Conservation (phyloP, 2,797 vertebrate species). For the Pelochelys cantorii region DNA sequence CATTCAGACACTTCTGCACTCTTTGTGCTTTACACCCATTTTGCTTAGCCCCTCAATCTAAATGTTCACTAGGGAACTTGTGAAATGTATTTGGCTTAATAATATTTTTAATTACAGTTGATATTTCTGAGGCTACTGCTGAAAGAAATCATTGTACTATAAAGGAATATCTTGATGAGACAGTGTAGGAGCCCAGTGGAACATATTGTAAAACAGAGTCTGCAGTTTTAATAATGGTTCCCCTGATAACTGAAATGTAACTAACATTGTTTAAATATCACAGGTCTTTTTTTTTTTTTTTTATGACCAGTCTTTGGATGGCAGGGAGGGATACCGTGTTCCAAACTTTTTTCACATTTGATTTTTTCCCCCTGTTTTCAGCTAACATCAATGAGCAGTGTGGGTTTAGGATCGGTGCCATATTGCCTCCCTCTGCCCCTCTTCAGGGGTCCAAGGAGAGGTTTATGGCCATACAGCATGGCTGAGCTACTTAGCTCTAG, state of each 20-base stretch:
- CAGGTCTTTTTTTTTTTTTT: background rate
- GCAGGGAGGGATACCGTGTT: background rate
- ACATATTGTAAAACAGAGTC: background rate
- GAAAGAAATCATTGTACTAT: slow-evolving; percentile 30
- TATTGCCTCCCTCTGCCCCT: background rate
- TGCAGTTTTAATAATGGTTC: background rate
- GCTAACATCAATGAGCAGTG: background rate
- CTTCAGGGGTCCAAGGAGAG: background rate
- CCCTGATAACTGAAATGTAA: background rate
- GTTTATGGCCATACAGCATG: background rate
- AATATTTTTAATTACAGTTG: slow-evolving; percentile 49
- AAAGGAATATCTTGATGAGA: slow-evolving; percentile 41
- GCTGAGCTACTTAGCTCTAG: background rate
- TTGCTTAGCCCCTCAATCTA: background rate
- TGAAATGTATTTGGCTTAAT: slow-evolving; percentile 46
- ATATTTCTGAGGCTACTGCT: slow-evolving; percentile 41
- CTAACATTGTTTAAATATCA: background rate
- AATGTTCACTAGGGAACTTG: background rate
- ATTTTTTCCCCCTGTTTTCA: background rate
- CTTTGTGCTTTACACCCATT: slow-evolving; percentile 7
- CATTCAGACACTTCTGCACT: background rate
- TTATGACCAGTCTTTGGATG: background rate
- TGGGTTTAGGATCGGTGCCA: accelerated
- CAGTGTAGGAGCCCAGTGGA: background rate
- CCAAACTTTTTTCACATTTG: background rate